phyloP scores from a whole-genome alignment of 2,888 invertebrate species.

The Dastarcus helophoroides region DNA sequence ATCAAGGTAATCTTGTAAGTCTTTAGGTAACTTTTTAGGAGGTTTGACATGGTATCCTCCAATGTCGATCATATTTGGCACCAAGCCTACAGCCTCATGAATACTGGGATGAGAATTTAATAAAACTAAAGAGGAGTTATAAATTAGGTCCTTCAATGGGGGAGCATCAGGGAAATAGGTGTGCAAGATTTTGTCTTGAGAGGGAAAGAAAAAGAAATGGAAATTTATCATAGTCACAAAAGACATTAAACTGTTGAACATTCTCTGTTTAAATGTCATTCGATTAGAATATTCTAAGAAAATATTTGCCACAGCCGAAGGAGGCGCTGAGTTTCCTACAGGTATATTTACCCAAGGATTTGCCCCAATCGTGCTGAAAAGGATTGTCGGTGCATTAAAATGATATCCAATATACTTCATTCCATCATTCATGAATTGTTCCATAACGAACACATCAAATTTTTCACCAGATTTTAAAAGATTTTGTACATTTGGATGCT shows the following conservation, averaged over 20 bases:
- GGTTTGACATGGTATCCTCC: slow-evolving; percentile 40
- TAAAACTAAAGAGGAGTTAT: slow-evolving; percentile 16
- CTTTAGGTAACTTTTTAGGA: slow-evolving; percentile 24
- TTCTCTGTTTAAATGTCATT: slow-evolving; percentile 20
- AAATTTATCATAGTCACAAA: slow-evolving; percentile 7
- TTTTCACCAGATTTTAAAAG: slow-evolving; percentile 27
- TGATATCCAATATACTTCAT: slow-evolving; percentile 29
- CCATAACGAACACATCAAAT: slow-evolving; percentile 32
- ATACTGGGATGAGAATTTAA: slow-evolving; percentile 24
- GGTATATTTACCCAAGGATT: slow-evolving; percentile 37
- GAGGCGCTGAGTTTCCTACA: slow-evolving; percentile 39
- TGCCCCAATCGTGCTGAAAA: slow-evolving; percentile 36
- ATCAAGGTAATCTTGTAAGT: slow-evolving; percentile 41
- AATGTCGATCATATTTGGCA: slow-evolving; percentile 43
- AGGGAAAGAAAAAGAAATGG: slow-evolving; percentile 8
- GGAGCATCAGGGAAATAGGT: slow-evolving; percentile 14
- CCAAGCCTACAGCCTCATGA: slow-evolving; percentile 38
- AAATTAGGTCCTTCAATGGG: slow-evolving; percentile 11
- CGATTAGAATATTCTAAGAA: slow-evolving; percentile 19
- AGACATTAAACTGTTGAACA: slow-evolving; percentile 15
- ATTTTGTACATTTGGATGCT: slow-evolving; percentile 18
- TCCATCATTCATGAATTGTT: slow-evolving; percentile 39
- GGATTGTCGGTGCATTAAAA: slow-evolving; percentile 27
- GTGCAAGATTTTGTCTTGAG: slow-evolving; percentile 13
- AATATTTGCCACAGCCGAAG: slow-evolving; percentile 40